Evolutionary conservation across 2,888 invertebrate genomes (phyloP).

Genomic region (Acleris emargana): DNA sequence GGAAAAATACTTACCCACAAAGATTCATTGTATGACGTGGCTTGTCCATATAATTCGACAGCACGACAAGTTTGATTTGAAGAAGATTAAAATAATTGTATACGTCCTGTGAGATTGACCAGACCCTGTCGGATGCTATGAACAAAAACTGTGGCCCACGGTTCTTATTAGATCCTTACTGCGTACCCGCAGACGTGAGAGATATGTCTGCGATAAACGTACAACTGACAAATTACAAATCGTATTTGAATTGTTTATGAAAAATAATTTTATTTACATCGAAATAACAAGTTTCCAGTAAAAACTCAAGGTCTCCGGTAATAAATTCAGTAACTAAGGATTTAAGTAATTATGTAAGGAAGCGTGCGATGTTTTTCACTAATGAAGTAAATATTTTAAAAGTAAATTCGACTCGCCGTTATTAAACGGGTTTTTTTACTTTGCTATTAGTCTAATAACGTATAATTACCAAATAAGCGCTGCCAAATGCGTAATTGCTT

Average conservation of each 20-base stretch:
- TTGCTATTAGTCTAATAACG: conserved; percentile 26
- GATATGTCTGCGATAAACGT: conserved; percentile 49
- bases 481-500: conserved; percentile 33
- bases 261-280: neutral
- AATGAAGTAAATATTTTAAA: conserved; percentile 8
- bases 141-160: conserved; percentile 64
- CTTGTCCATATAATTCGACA: conserved; percentile 54
- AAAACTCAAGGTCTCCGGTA: no score
- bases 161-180: conserved; percentile 59
- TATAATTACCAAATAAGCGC: conserved; percentile 28
- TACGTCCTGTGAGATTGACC: conserved; percentile 73
- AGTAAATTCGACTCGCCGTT: conserved; percentile 7
- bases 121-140: conserved; percentile 60
- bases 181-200: conserved; percentile 51
- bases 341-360: neutral
- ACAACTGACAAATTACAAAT: conserved; percentile 36
- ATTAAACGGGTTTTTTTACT: conserved; percentile 21
- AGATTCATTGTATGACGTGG: neutral
- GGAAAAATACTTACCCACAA: no score
- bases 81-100: conserved; percentile 83
- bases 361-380: conserved; percentile 1
- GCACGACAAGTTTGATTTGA: conserved; percentile 68
- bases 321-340: neutral
- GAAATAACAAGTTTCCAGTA: no score
- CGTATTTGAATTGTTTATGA: conserved; percentile 12